A percentile compares a stretch with the other conserved stretches of the same genome.
Evolutionary conservation across 2,113 vertebrate genomes (phyloP).

Genomic region (Peucedramus taeniatus): DNA sequence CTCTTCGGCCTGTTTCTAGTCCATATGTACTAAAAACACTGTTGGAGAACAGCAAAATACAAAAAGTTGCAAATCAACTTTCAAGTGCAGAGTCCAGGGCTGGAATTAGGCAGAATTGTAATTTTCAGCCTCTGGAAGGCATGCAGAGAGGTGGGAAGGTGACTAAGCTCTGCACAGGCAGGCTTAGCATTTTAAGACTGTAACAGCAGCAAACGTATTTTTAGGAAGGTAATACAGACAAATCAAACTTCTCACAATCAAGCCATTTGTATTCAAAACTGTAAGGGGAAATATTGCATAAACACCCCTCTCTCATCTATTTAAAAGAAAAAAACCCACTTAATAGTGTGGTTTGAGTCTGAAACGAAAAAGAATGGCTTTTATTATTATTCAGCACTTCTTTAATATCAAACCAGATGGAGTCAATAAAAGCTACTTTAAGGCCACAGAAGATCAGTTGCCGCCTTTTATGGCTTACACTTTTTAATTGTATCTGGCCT

Average conservation of each 20-base stretch:
- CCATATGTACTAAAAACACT: accelerated
- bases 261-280: neutral
- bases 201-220: neutral
- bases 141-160: accelerated
- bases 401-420: neutral
- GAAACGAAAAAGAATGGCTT: neutral
- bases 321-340: neutral
- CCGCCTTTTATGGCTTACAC: neutral
- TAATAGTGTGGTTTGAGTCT: neutral
- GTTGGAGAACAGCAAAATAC: neutral
- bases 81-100: neutral
- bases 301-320: accelerated
- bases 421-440: neutral
- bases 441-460: neutral
- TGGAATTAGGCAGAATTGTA: neutral
- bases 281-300: neutral
- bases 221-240: neutral
- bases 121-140: neutral
- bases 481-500: neutral
- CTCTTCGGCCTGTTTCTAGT: neutral
- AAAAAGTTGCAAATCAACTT: neutral
- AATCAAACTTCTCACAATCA: neutral
- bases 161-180: neutral
- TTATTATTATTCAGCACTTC: neutral
- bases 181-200: neutral